Conservation (phyloP, 2,797 vertebrate genomes). For the Peromyscus nudipes region DNA sequence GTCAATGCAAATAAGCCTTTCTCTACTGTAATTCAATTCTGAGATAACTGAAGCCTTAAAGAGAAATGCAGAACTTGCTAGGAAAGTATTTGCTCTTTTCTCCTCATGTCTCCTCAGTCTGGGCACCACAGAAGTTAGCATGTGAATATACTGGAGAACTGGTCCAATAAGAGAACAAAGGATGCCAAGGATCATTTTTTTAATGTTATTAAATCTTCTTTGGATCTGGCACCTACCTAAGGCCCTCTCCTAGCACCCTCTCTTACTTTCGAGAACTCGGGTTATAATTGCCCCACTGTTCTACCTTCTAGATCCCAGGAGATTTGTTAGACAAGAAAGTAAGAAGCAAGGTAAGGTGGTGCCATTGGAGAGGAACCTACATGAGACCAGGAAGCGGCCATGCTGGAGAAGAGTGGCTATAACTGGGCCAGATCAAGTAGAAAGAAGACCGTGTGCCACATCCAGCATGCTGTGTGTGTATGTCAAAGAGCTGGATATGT, state of each 20-base stretch:
- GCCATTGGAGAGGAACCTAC: neutral
- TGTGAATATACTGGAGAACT: neutral
- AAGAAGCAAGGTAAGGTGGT: neutral
- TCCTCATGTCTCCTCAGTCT: neutral
- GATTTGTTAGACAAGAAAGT: slow-evolving; percentile 26
- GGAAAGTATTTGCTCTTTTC: neutral
- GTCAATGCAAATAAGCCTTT: slow-evolving; percentile 68
- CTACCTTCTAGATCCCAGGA: neutral
- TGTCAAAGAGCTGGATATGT: neutral
- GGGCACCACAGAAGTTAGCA: neutral
- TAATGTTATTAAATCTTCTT: neutral
- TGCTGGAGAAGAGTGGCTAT: neutral
- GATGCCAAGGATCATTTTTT: neutral
- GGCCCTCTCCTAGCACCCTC: neutral
- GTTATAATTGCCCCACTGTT: neutral
- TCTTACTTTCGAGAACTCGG: neutral
- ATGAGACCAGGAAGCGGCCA: neutral
- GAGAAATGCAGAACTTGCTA: neutral
- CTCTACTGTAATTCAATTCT: slow-evolving; percentile 66
- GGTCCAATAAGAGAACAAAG: neutral
- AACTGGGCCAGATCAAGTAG: neutral
- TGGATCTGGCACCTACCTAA: neutral
- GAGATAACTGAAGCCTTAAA: slow-evolving; percentile 49
- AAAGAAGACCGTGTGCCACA: neutral
- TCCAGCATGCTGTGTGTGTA: neutral